A percentile compares a stretch with the other conserved stretches of the same genome.
Conservation (phyloP, 2,888 invertebrate genomes). For the Ophraella communa region DNA sequence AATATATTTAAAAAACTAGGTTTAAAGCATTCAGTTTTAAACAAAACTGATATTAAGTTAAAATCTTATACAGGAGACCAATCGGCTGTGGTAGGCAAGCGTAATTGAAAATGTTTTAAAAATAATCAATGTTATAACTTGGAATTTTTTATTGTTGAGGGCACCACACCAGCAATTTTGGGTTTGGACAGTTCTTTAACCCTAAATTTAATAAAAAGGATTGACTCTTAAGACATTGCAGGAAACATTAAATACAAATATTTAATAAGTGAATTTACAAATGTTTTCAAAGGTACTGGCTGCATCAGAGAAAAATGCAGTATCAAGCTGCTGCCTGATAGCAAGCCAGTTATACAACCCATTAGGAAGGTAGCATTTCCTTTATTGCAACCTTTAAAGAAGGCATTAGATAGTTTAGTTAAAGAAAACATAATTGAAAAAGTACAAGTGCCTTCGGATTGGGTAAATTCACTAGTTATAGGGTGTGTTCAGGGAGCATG, state of each 20-base stretch:
- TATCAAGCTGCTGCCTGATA: conserved; percentile 37
- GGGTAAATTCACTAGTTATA: conserved; percentile 41
- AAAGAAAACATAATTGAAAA: conserved; percentile 32
- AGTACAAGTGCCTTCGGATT: conserved; percentile 30
- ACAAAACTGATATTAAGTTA: conserved; percentile 15
- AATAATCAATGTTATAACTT: too few relatives aligned
- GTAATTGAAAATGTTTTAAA: conserved; percentile 18
- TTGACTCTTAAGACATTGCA: neutral
- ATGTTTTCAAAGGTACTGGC: conserved; percentile 31
- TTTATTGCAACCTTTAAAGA: conserved; percentile 28
- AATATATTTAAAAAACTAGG: neutral
- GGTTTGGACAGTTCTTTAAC: conserved; percentile 1
- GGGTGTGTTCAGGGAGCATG: too few relatives aligned
- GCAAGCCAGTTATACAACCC: conserved; percentile 19
- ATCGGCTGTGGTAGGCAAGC: conserved; percentile 26
- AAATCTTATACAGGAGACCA: conserved; percentile 22
- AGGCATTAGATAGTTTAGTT: conserved; percentile 28
- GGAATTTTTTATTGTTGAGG: conserved; percentile 27
- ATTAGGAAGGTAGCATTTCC: neutral
- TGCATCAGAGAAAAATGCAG: conserved; percentile 29
- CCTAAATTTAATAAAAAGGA: conserved; percentile 21
- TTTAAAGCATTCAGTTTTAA: neutral
- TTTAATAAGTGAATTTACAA: neutral
- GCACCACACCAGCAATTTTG: conserved; percentile 3
- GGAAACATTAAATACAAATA: neutral